A percentile compares a stretch with the other conserved stretches of the same genome.
Conservation (phyloP, 2,797 vertebrate genomes). For the Sparidentex hasta region DNA sequence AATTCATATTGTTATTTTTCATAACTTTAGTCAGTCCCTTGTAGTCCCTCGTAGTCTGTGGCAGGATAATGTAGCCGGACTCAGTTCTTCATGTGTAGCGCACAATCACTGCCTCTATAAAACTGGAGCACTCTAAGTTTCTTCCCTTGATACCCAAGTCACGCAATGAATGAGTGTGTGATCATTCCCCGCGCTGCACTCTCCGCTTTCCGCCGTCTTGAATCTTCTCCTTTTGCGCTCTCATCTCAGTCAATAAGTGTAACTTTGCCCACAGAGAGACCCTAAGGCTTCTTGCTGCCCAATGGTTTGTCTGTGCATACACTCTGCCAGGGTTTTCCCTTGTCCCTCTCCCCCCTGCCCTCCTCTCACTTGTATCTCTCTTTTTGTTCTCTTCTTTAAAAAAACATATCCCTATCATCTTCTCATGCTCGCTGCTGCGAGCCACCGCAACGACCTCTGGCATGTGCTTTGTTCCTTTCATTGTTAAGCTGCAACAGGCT, state of each 20-base stretch:
- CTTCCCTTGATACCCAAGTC: slow-evolving; percentile 53
- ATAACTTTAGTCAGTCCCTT: not conserved
- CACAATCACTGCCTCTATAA: slow-evolving; percentile 29
- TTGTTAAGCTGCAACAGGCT: slow-evolving; percentile 14
- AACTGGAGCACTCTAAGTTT: slow-evolving; percentile 37
- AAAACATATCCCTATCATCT: slow-evolving; percentile 33
- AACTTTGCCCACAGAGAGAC: slow-evolving; percentile 50
- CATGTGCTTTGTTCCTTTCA: slow-evolving; percentile 35
- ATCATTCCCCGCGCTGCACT: slow-evolving; percentile 37
- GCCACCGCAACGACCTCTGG: slow-evolving; percentile 25
- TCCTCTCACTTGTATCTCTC: not conserved
- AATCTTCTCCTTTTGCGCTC: slow-evolving; percentile 29
- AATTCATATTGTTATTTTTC: not conserved
- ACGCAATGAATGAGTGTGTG: slow-evolving; percentile 45
- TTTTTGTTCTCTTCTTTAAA: slow-evolving; percentile 48
- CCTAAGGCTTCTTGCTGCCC: slow-evolving; percentile 38
- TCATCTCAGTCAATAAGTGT: slow-evolving; percentile 60
- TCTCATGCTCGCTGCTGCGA: slow-evolving; percentile 14
- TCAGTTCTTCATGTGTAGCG: slow-evolving; percentile 7
- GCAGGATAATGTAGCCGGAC: slow-evolving; percentile 7
- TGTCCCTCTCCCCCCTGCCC: not conserved
- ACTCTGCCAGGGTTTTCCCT: not conserved
- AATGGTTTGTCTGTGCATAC: not conserved
- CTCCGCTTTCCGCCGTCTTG: slow-evolving; percentile 1
- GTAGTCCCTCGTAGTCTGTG: not conserved